Base-by-base conservation (phyloP, 1,140 invertebrate genomes). In the Apis dorsata region DNA sequence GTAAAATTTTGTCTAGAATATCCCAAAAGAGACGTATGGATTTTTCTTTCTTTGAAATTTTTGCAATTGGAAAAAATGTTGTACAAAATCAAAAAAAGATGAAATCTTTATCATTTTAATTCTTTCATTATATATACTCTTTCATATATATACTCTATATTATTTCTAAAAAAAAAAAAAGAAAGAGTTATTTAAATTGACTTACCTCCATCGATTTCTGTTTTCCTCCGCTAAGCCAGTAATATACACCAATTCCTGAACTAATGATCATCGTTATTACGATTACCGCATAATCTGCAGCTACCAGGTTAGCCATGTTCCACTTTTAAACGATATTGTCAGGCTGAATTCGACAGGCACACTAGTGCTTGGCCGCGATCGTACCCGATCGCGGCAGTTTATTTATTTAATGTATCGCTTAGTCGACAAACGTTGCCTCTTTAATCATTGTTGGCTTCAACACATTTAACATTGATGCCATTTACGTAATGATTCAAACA, bases 151-250 rank as follows among this genome's bases (percentile, higher is more conserved):
- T 44, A 44, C 0, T 44, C 34, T 44, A 44, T n/a, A 60, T 60
- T 60, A 60, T 60, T 60, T 15, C 60, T 0, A 5, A 63, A 63
- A 5, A 24, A 10, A 17, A 19, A 15, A 28, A 65, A 66, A 0
- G 0, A 5, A 7, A 7, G 3, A n/a, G 13, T 59, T 9, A 44
- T 73, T n/a, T 5, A 49, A 59, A 10, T 3, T 9, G 24, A 51
- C 71, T 88, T 93, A 96, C 96, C 93, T 97, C 95, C 53, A 96
- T 96, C 1, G 97, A 98, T 93, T 96, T 97, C 91, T 98, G 97
- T 90, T 96, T 96, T 2, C 97, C 96, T 34, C 98, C 98, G 24
- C 95, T 97, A 85, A 97, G 96, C 81, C 97, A 94, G 90, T 96
- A 97, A 88, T 97, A 98, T n/a, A 98, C 78, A 9, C 97, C 97